Evolutionary conservation across 2,797 vertebrate genomes (phyloP).

Genomic region (Hemitrygon akajei): DNA sequence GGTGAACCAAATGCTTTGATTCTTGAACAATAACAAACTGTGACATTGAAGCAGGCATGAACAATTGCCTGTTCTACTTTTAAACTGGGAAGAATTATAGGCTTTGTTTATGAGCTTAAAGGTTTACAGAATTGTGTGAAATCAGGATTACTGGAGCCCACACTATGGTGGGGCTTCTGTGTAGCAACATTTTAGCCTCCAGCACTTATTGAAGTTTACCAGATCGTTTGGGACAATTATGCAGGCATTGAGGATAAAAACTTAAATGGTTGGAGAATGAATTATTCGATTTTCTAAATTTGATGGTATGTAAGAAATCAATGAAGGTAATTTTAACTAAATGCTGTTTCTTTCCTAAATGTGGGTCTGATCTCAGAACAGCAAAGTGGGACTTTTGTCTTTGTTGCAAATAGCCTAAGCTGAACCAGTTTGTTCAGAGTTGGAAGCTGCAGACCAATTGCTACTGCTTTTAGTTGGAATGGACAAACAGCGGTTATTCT

Average conservation of each 20-base stretch:
- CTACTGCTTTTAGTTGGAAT: neutral
- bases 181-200: slow-evolving; percentile 1
- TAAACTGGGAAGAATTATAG: slow-evolving; percentile 10
- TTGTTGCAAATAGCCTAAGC: neutral
- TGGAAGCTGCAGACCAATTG: neutral
- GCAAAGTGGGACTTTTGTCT: neutral
- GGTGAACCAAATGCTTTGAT: slow-evolving; percentile 21
- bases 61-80: slow-evolving; percentile 31
- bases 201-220: slow-evolving; percentile 22
- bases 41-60: slow-evolving; percentile 25
- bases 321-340: neutral
- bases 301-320: neutral
- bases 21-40: slow-evolving; percentile 30
- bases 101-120: slow-evolving; percentile 34
- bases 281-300: slow-evolving; percentile 25
- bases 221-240: neutral
- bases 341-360: neutral
- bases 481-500: neutral
- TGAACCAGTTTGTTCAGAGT: neutral
- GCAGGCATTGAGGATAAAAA: slow-evolving; percentile 5
- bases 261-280: neutral
- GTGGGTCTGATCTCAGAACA: neutral
- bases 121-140: slow-evolving; percentile 19
- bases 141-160: slow-evolving; percentile 16
- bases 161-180: neutral